These are phyloP conservation scores for Sinocyclocheilus grahami DNA, from an alignment of 2,113 vertebrate genomes.

Conservation along the genomic window DNA sequence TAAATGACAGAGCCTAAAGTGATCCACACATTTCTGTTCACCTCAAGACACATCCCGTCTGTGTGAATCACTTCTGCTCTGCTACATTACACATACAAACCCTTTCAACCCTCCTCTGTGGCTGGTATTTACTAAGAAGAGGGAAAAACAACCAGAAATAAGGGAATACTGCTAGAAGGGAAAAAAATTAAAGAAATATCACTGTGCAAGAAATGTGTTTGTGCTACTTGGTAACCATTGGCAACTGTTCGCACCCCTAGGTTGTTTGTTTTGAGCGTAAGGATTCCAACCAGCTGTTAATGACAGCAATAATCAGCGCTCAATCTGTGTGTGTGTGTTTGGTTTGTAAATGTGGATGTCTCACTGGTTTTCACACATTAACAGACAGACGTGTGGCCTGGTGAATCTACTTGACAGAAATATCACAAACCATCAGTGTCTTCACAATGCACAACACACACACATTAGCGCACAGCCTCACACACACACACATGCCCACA, in stretches of 20 bases:
- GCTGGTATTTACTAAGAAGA: not conserved
- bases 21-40: conserved; percentile 15
- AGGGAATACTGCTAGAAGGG: not conserved
- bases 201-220: not conserved
- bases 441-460: not conserved
- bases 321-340: conserved; percentile 14
- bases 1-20: conserved; percentile 39
- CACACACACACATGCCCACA: conserved; percentile 32
- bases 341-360: conserved; percentile 33
- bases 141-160: not conserved
- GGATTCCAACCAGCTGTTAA: conserved; percentile 51
- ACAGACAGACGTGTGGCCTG: conserved; percentile 43
- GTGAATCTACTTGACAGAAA: conserved; percentile 49
- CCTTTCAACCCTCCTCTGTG: conserved; percentile 14
- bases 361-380: conserved; percentile 49
- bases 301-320: conserved; percentile 44
- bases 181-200: not conserved
- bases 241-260: conserved; percentile 26
- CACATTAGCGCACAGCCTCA: conserved; percentile 21
- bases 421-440: conserved; percentile 47
- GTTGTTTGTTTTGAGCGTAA: conserved; percentile 18
- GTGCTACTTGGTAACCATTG: conserved; percentile 12
- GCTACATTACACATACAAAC: not conserved
- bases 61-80: conserved; percentile 2
- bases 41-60: conserved; percentile 35